These are phyloP conservation scores for Helicoverpa assulta DNA, from an alignment of 2,888 invertebrate species.

Conservation along the genomic window DNA sequence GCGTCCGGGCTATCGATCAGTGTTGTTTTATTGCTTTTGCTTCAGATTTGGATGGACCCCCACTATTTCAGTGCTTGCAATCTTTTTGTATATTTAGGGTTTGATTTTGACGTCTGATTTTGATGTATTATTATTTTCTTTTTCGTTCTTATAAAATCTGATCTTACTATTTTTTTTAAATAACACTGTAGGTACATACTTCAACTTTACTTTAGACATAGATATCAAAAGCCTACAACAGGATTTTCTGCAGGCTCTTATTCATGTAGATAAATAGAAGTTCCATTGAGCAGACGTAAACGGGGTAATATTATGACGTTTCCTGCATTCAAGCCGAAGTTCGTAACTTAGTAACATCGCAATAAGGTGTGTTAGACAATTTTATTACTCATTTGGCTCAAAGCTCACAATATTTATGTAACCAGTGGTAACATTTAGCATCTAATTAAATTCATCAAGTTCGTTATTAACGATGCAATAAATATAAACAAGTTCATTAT, in stretches of 20 bases:
- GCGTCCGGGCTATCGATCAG: slow-evolving; percentile 59
- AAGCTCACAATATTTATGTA: slow-evolving; percentile 59
- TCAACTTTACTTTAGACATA: too few species aligned
- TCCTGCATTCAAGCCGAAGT: slow-evolving; percentile 41
- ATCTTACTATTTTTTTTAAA: too few species aligned
- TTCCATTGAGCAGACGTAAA: slow-evolving; percentile 46
- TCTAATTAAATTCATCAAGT: slow-evolving; percentile 65
- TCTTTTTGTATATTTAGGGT: slow-evolving; percentile 42
- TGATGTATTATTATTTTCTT: slow-evolving; percentile 32
- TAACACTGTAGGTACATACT: too few species aligned
- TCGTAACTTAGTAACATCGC: slow-evolving; percentile 44
- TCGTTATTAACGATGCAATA: slow-evolving; percentile 63
- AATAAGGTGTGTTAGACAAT: slow-evolving; percentile 58
- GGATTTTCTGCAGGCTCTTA: neutral
- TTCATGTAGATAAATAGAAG: slow-evolving; percentile 39
- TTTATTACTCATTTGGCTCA: slow-evolving; percentile 59
- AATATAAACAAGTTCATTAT: slow-evolving; percentile 67
- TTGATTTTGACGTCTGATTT: slow-evolving; percentile 25
- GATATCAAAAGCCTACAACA: neutral
- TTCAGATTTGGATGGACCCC: slow-evolving; percentile 34
- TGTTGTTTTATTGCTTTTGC: slow-evolving; percentile 54
- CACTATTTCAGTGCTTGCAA: slow-evolving; percentile 47
- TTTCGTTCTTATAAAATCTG: neutral
- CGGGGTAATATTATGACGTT: slow-evolving; percentile 50
- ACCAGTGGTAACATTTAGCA: slow-evolving; percentile 60